Conservation (phyloP, 2,888 invertebrate genomes). For the Eudasyphora cyanicolor region DNA sequence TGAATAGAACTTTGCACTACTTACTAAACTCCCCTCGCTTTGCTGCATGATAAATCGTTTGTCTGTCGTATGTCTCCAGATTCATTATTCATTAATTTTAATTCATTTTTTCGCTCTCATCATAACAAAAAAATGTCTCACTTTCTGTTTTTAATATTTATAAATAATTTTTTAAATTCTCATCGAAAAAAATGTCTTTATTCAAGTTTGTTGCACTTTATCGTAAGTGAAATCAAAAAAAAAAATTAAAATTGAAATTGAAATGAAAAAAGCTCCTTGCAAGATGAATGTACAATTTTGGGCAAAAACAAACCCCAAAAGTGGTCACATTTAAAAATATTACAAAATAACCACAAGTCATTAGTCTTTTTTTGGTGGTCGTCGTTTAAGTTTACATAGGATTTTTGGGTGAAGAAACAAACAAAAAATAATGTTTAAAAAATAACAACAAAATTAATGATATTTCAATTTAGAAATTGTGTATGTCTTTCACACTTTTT, state of each 20-base stretch:
- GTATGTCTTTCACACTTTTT: constrained; percentile 40
- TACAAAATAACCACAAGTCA: not conserved
- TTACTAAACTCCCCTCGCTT: too few species aligned
- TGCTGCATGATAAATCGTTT: too few species aligned
- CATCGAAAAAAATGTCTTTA: not conserved
- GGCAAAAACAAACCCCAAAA: constrained; percentile 30
- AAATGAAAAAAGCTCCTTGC: not conserved
- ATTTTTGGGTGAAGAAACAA: not conserved
- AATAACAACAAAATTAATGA: constrained; percentile 54
- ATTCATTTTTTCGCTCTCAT: too few species aligned
- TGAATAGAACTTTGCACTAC: too few species aligned
- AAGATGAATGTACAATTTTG: not conserved
- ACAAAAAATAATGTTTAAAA: constrained; percentile 17
- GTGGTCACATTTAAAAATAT: not conserved
- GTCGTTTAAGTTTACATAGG: not conserved
- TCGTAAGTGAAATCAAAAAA: not conserved
- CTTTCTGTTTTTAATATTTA: not conserved
- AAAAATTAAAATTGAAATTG: too few species aligned
- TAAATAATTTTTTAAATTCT: not conserved
- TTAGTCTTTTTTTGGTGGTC: not conserved
- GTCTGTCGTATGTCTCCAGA: too few species aligned
- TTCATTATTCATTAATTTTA: too few species aligned
- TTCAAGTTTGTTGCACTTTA: not conserved
- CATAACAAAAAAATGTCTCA: constrained; percentile 9
- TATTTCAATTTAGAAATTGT: constrained; percentile 56